Percentiles rank a stretch among this genome's conserved stretches.
phyloP scores from a whole-genome alignment of 2,797 vertebrate species.

The Jordanella pulchra region DNA sequence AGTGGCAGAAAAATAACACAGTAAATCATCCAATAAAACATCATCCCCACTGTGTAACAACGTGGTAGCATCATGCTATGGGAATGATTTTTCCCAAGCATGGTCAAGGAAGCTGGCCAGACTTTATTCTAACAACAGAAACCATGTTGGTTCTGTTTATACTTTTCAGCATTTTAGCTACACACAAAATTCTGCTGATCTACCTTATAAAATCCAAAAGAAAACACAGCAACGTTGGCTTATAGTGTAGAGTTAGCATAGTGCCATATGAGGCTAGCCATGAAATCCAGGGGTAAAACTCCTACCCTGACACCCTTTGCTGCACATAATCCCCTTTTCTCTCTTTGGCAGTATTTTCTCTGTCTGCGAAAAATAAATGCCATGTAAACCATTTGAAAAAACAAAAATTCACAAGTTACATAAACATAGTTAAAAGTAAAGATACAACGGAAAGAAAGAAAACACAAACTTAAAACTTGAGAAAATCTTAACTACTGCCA shows the following conservation, averaged over 20 bases:
- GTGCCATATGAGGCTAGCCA: too few relatives aligned
- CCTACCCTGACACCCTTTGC: too few relatives aligned
- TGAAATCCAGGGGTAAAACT: too few relatives aligned
- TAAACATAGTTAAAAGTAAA: neutral
- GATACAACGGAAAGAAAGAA: neutral
- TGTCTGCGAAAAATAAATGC: too few relatives aligned
- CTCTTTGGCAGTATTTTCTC: too few relatives aligned
- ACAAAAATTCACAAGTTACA: neutral
- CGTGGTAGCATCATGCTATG: neutral
- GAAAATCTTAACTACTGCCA: neutral
- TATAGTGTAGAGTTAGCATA: too few relatives aligned
- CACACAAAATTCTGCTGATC: neutral
- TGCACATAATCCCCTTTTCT: too few relatives aligned
- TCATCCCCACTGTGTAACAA: neutral
- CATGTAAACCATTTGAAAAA: too few relatives aligned
- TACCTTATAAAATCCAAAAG: neutral
- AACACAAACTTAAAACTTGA: neutral
- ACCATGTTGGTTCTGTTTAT: neutral
- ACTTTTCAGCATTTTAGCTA: neutral
- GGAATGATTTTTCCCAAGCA: neutral
- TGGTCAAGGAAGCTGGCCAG: neutral
- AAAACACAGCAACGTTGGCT: neutral
- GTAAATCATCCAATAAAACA: neutral
- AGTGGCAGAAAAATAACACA: neutral
- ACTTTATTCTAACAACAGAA: neutral